phyloP scores from a whole-genome alignment of 2,797 vertebrate genomes.

The Gastrophryne carolinensis region DNA sequence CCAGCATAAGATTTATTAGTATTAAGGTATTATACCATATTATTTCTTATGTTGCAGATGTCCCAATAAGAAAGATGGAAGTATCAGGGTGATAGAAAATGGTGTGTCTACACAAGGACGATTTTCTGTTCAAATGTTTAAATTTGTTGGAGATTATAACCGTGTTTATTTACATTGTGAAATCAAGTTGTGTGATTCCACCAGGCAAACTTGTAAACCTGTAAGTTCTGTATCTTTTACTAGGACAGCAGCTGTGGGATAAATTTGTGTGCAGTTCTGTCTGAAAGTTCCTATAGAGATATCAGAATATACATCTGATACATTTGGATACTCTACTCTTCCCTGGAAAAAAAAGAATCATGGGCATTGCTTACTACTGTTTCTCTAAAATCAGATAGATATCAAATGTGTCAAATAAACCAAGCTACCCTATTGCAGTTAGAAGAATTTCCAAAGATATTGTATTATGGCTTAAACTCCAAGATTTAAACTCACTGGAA shows the following conservation, averaged over 20 bases:
- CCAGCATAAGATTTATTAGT: too few species aligned
- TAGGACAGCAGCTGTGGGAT: too few species aligned
- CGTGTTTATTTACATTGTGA: constrained; percentile 25
- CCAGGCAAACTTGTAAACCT: background rate
- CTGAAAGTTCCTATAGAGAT: background rate
- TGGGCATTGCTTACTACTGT: background rate
- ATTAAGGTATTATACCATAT: too few species aligned
- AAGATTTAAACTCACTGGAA: too few species aligned
- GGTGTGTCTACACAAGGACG: background rate
- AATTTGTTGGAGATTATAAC: constrained; percentile 3
- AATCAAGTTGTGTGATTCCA: constrained; percentile 7
- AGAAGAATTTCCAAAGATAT: too few species aligned
- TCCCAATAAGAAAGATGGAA: background rate
- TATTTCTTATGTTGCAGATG: background rate
- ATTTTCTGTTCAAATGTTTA: constrained; percentile 16
- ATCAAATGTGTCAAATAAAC: too few species aligned
- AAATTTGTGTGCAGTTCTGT: background rate
- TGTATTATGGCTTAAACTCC: too few species aligned
- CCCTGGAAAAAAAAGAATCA: background rate
- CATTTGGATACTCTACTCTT: background rate
- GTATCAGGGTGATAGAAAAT: background rate
- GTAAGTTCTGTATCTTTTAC: too few species aligned
- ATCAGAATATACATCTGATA: background rate
- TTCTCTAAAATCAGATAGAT: too few species aligned
- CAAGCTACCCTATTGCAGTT: too few species aligned